Evolutionary conservation across 2,797 vertebrate species (phyloP).

Genomic region (Zenarchopterus dispar): DNA sequence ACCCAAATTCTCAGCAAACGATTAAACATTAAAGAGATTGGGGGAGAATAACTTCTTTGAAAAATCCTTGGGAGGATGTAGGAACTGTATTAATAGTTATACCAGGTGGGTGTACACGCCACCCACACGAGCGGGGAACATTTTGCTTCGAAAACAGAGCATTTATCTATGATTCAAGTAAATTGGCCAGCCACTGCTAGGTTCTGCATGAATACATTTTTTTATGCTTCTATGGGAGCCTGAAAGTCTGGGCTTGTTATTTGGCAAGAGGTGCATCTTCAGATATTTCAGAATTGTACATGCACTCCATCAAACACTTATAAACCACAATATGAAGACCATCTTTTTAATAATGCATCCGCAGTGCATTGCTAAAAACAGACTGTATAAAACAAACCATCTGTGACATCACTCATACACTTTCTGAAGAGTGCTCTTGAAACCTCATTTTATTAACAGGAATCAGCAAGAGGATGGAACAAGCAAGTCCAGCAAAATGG

Average conservation of each 20-base stretch:
- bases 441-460: no score
- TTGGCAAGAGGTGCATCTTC: constrained; percentile 13
- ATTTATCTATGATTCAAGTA: constrained; percentile 55
- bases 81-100: constrained; percentile 56
- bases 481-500: no score
- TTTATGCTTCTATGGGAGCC: constrained; percentile 17
- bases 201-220: constrained; percentile 24
- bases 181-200: constrained; percentile 45
- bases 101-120: constrained; percentile 54
- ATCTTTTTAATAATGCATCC: background rate
- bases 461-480: no score
- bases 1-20: constrained; percentile 63
- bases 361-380: no score
- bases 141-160: constrained; percentile 31
- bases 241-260: constrained; percentile 9
- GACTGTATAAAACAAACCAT: no score
- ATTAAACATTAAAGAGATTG: constrained; percentile 75
- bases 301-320: background rate
- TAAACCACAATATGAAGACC: background rate
- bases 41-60: constrained; percentile 64
- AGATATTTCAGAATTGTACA: background rate
- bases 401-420: no score
- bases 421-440: no score
- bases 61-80: constrained; percentile 65
- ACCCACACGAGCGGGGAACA: constrained; percentile 33